Percentiles rank a stretch among this genome's conserved stretches.
These are phyloP conservation scores for Pandion haliaetus DNA, from an alignment of 2,113 vertebrate species.

Conservation along the genomic window DNA sequence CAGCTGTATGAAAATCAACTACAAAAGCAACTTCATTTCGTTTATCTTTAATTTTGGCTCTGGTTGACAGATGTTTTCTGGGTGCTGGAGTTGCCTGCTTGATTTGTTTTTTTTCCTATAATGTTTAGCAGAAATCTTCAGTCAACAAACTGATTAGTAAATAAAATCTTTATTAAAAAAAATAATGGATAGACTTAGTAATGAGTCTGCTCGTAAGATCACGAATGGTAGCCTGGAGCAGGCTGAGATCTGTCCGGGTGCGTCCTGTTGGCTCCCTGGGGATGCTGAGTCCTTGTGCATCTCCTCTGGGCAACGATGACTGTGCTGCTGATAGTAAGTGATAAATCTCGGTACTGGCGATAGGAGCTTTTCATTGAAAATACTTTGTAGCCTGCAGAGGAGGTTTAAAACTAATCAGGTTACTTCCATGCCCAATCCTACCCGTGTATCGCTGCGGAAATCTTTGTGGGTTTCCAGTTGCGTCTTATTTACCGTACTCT, in stretches of 20 bases:
- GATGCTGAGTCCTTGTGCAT: neutral
- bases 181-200: neutral
- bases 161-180: neutral
- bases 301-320: neutral
- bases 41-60: constrained; percentile 26
- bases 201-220: neutral
- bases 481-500: neutral
- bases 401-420: neutral
- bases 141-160: neutral
- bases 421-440: neutral
- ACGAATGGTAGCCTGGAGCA: neutral
- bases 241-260: neutral
- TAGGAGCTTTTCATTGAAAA: neutral
- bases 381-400: neutral
- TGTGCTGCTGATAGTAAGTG: neutral
- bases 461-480: constrained; percentile 5
- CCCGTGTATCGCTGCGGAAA: neutral
- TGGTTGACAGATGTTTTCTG: constrained; percentile 27
- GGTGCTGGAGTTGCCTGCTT: neutral
- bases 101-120: neutral
- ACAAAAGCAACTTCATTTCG: neutral
- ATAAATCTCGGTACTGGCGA: fast-evolving
- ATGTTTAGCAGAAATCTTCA: neutral
- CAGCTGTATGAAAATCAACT: constrained; percentile 22
- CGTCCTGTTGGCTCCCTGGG: fast-evolving